These are phyloP conservation scores for Ennomos erosarius DNA, from an alignment of 2,888 invertebrate species.

Conservation along the genomic window DNA sequence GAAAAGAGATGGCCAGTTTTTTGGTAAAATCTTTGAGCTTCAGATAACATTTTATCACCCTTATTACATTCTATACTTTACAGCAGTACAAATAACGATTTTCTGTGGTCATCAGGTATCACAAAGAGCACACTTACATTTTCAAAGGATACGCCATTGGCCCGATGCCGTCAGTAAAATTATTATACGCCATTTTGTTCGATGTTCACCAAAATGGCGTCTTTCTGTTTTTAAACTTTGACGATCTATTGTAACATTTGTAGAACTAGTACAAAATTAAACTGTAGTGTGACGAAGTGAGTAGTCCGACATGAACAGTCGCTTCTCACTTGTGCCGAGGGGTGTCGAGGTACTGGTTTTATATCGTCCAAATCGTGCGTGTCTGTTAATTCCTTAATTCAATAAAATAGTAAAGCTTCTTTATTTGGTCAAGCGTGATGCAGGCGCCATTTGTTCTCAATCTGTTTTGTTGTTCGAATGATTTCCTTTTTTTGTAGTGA, in stretches of 20 bases:
- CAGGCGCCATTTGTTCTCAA: conserved; percentile 69
- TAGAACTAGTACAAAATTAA: conserved; percentile 40
- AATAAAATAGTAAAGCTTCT: conserved; percentile 83
- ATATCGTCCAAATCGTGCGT: conserved; percentile 78
- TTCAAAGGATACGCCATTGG: conserved; percentile 76
- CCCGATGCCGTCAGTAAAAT: conserved; percentile 70
- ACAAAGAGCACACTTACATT: conserved; percentile 65
- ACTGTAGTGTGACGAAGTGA: conserved; percentile 76
- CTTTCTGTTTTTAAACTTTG: conserved; percentile 35
- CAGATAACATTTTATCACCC: too few species aligned
- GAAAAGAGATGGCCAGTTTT: too few species aligned
- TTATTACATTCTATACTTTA: too few species aligned
- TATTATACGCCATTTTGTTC: conserved; percentile 75
- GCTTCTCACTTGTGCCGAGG: conserved; percentile 81
- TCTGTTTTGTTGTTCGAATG: conserved; percentile 55
- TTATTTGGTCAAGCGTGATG: conserved; percentile 76
- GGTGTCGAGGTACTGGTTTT: conserved; percentile 56
- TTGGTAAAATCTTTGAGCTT: too few species aligned
- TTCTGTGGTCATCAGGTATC: too few species aligned
- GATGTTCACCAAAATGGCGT: conserved; percentile 62
- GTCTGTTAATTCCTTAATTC: conserved; percentile 83
- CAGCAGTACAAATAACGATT: too few species aligned
- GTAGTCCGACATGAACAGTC: conserved; percentile 81
- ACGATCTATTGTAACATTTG: conserved; percentile 55
- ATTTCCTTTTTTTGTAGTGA: conserved; percentile 40